Evolutionary conservation across 2,113 vertebrate species (phyloP), one percentile per base, ranked within the genome.

Genomic region (Callospermophilus lateralis): DNA sequence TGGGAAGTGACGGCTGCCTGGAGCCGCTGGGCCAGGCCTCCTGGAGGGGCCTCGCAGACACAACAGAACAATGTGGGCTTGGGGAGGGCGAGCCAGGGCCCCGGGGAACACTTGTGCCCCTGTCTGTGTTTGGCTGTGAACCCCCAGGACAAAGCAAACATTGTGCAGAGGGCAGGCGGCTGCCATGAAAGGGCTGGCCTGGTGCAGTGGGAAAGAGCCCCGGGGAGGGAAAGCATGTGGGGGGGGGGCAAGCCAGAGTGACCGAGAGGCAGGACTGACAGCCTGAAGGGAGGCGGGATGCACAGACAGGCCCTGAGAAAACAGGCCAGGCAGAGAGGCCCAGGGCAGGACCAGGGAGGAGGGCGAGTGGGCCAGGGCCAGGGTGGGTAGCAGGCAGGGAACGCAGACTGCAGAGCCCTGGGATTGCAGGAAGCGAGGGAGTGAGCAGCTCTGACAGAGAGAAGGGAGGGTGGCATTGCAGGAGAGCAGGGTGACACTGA

Each of bases 71-170:
- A 86, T 24, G 74, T 5, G n/a, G 73, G 39, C 61, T 65, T 20
- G 53, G 37, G 26, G 61, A 63, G 45, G 61, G 34, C 3, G 6
- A 16, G 78, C 13, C 61, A 77, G 34, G 73, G 51, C 12, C 5
- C 22, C 37, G 28, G 77, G 17, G 83, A 58, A 63, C 92, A 61
- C 79, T 79, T 0, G 0, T 9, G 32, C 8, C 37, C 53, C n/a
- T 68, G 22, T 92, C 72, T 93, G 53, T 6, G 1, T 67, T 70
- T 92, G 95, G 70, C 81, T 85, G 8, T 1, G 22, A 78, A 91
- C 7, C n/a, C 45, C 63, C 53, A 84, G 72, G 93, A 84, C 91
- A 96, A 90, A 92, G 96, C 72, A 83, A 76, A 80, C 65, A 53
- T 72, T 92, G 88, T 96, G 58, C 9, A 13, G 26, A 53, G 83